A percentile compares a stretch with the other conserved stretches of the same genome.
These are phyloP conservation scores for Lepidocolaptes lacrymiger DNA, from an alignment of 2,797 vertebrate genomes.

Conservation along the genomic window DNA sequence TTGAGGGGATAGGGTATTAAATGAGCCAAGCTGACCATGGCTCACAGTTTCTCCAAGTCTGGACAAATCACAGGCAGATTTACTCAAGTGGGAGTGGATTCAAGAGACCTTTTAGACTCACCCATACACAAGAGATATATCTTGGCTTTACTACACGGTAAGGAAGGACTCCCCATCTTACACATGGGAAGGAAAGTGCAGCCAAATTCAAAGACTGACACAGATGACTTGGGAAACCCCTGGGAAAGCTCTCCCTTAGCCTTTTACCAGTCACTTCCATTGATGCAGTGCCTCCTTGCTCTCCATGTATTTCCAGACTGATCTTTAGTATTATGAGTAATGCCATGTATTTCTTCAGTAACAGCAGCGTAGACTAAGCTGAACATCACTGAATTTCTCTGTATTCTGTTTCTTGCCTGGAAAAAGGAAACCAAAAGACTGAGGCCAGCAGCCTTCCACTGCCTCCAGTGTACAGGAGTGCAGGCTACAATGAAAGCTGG, in stretches of 20 bases:
- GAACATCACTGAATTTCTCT: neutral
- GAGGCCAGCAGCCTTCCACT: neutral
- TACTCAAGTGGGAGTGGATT: neutral
- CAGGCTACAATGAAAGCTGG: neutral
- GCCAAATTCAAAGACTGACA: neutral
- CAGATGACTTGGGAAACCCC: neutral
- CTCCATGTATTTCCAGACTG: neutral
- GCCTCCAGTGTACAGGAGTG: neutral
- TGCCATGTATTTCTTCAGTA: neutral
- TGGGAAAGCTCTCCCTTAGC: neutral
- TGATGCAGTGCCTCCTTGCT: neutral
- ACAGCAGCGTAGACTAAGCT: neutral
- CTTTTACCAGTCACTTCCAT: neutral
- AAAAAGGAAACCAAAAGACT: neutral
- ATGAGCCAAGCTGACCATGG: neutral
- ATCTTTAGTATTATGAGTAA: neutral
- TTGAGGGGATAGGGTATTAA: neutral
- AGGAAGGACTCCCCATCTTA: neutral
- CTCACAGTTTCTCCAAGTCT: neutral
- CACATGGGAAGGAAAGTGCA: rapidly evolving
- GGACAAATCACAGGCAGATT: neutral
- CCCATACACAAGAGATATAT: neutral
- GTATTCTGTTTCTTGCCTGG: neutral
- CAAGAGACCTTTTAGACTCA: too few species aligned
- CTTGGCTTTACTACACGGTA: neutral